Percentiles rank a stretch among this genome's conserved stretches.
Evolutionary conservation across 2,888 invertebrate genomes (phyloP).

Genomic region (Griposia aprilina): DNA sequence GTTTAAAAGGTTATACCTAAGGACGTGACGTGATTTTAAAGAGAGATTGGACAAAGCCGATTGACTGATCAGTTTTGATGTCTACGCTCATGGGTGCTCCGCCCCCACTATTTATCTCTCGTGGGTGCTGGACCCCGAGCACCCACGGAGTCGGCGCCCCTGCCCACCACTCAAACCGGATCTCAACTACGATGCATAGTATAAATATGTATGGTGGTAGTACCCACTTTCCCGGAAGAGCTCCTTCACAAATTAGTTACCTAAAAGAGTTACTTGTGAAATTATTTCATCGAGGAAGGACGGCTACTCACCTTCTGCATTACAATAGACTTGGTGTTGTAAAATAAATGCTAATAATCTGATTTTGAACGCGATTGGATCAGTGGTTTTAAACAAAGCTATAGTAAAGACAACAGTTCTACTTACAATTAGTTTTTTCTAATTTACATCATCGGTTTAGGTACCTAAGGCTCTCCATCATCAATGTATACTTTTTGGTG

Average conservation of each 20-base stretch:
- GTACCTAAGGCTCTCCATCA: too few species aligned
- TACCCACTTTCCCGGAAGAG: conserved; percentile 33
- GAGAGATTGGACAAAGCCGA: too few species aligned
- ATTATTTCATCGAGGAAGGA: conserved; percentile 53
- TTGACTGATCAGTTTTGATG: too few species aligned
- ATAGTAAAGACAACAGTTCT: background rate
- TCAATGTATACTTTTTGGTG: too few species aligned
- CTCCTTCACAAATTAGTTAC: conserved; percentile 14
- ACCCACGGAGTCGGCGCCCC: too few species aligned
- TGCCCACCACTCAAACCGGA: background rate
- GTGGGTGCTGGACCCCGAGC: too few species aligned
- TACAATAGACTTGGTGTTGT: conserved; percentile 23
- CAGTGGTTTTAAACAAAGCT: background rate
- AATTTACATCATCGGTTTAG: too few species aligned
- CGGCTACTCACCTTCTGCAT: conserved; percentile 36
- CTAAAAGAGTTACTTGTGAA: conserved; percentile 43
- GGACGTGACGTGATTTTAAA: too few species aligned
- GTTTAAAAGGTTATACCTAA: too few species aligned
- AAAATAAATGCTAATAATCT: conserved; percentile 24
- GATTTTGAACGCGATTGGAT: conserved; percentile 2
- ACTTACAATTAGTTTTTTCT: too few species aligned
- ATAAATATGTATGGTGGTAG: conserved; percentile 34
- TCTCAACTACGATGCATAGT: background rate
- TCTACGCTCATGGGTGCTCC: too few species aligned
- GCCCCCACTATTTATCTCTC: too few species aligned